A percentile compares a stretch with the other conserved stretches of the same genome.
These are phyloP conservation scores for Zonitis immaculata DNA, from an alignment of 2,888 invertebrate species.

Conservation along the genomic window DNA sequence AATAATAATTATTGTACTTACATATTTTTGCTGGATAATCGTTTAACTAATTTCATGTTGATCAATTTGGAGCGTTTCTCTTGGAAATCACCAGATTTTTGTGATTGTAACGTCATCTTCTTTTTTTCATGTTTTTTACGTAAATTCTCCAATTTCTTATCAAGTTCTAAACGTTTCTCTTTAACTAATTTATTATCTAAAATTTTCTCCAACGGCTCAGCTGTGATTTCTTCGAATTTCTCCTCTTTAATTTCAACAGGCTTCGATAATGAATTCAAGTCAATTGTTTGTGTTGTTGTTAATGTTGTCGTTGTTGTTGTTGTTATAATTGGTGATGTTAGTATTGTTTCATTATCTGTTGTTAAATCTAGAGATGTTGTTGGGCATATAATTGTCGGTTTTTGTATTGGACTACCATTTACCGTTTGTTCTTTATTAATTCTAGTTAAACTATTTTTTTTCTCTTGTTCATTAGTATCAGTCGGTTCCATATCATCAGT, in stretches of 20 bases:
- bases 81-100: slow-evolving; percentile 57
- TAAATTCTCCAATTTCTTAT: slow-evolving; percentile 80
- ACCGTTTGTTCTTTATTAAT: slow-evolving; percentile 31
- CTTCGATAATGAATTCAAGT: slow-evolving; percentile 40
- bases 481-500: slow-evolving; percentile 71
- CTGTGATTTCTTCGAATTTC: slow-evolving; percentile 60
- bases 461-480: slow-evolving; percentile 44
- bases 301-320: slow-evolving; percentile 3
- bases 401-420: slow-evolving; percentile 52
- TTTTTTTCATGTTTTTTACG: slow-evolving; percentile 80
- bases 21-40: slow-evolving; percentile 75
- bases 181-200: slow-evolving; percentile 76
- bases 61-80: slow-evolving; percentile 69
- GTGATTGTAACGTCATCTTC: slow-evolving; percentile 55
- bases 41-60: slow-evolving; percentile 68
- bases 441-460: slow-evolving; percentile 31
- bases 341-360: slow-evolving; percentile 32
- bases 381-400: slow-evolving; percentile 37
- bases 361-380: slow-evolving; percentile 32
- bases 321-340: slow-evolving; percentile 19
- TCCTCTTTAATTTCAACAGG: slow-evolving; percentile 39
- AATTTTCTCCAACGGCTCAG: slow-evolving; percentile 75
- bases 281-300: slow-evolving; percentile 20
- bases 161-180: slow-evolving; percentile 77
- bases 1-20: slow-evolving; percentile 53